Conservation (phyloP, 2,797 vertebrate genomes). For the Paramormyrops hopkinsi region DNA sequence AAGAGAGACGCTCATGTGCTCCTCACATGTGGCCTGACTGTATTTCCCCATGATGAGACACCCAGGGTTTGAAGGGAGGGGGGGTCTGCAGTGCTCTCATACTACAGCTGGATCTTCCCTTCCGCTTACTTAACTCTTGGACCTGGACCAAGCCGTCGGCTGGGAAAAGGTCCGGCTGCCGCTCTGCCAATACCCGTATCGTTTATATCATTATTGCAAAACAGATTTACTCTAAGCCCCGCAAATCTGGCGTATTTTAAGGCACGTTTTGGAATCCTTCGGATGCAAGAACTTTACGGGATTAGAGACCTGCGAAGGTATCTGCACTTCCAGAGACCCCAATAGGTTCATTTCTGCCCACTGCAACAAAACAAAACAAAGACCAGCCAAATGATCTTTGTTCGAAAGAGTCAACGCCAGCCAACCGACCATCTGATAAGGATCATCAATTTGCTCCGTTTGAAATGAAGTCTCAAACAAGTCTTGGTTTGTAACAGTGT, state of each 20-base stretch:
- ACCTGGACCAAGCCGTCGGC: constrained; percentile 26
- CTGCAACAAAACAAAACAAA: not conserved
- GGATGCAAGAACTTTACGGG: not conserved
- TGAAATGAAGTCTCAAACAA: not conserved
- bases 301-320: constrained; percentile 29
- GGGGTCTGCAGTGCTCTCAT: not conserved
- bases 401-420: not conserved
- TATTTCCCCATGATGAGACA: not conserved
- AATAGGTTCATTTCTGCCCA: not conserved
- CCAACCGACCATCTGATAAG: not conserved
- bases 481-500: not conserved
- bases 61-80: not conserved
- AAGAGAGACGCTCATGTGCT: constrained; percentile 14
- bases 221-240: not conserved
- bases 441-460: not conserved
- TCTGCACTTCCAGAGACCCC: not conserved
- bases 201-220: not conserved
- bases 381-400: not conserved
- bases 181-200: not conserved
- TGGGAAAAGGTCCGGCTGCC: not conserved
- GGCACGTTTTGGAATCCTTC: not conserved
- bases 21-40: not conserved
- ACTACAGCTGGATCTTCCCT: not conserved
- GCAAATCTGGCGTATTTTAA: not conserved
- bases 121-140: constrained; percentile 38